Base-by-base conservation (phyloP, 2,888 invertebrate genomes). In the Stratiomys singularior region DNA sequence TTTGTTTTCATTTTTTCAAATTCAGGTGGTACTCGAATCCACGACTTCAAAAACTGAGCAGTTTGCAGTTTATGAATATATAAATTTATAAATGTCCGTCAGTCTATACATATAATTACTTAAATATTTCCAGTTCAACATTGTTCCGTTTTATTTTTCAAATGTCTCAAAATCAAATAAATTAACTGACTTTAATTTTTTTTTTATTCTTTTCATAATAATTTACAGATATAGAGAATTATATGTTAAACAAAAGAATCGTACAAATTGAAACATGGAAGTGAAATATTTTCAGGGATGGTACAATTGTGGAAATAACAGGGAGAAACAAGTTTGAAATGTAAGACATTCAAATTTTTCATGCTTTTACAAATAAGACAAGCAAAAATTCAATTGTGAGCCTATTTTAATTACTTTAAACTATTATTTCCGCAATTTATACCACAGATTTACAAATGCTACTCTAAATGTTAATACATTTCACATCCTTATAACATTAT, bases 211-310 rank as follows among this genome's bases (percentile, higher is more conserved):
- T n/a, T 37, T 37, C 37, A 37, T 60, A 23, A 18, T 60, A 60
- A 60, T 60, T 23, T 60, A 60, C 58, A 60, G 58, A n/a, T 25
- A 60, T 60, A 23, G 58, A 60, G 58, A 23, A 60, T 21, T 60
- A 52, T 52, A n/a, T 9, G 15, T 52, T 52, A 52, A 52, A 52
- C 52, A 52, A 52, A 37, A 9, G 52, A 13, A n/a, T 18, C 52
- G 3, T 52, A 52, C 52, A 52, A 13, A 18, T 52, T 18, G 52
- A 52, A 37, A 13, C 15, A 52, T 3, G 18, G 15, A 52, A 52
- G 15, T 52, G 15, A 52, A 13, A 52, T 52, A 52, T 18, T 52
- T 13, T 13, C 52, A 9, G 3, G 18, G 3, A 9, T 13, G 52
- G 52, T 52, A n/a, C 4, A 52, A 52, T 52, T 52, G 52, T 52